phyloP scores from a whole-genome alignment of 2,113 vertebrate genomes.

The Salminus brasiliensis region DNA sequence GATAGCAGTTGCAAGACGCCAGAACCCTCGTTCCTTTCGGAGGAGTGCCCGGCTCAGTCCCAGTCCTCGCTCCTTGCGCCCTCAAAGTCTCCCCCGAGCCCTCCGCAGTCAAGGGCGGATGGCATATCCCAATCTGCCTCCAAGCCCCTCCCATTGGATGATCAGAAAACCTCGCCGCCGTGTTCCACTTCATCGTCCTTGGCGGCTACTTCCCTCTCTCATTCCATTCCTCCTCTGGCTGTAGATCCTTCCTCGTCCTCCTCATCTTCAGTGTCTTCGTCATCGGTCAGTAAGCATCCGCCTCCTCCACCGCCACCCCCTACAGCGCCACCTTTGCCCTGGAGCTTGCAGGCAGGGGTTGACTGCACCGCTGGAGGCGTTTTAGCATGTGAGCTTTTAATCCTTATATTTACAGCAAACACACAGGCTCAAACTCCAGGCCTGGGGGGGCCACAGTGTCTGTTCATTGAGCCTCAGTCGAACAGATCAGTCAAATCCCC shows the following conservation, averaged over 20 bases:
- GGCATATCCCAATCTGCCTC: conserved; percentile 54
- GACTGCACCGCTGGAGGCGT: conserved; percentile 91
- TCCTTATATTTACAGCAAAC: neutral
- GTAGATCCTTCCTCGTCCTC: conserved; percentile 72
- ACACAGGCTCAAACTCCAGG: neutral
- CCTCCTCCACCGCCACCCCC: conserved; percentile 76
- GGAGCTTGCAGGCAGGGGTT: conserved; percentile 88
- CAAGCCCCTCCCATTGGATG: conserved; percentile 64
- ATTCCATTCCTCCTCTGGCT: conserved; percentile 63
- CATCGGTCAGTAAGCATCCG: conserved; percentile 69
- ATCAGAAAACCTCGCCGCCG: conserved; percentile 73
- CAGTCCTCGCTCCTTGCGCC: conserved; percentile 52
- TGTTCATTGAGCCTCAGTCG: too few relatives aligned
- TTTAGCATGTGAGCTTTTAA: conserved; percentile 82
- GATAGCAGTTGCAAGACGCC: conserved; percentile 93
- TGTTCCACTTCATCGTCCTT: conserved; percentile 67
- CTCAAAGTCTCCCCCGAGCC: conserved; percentile 60
- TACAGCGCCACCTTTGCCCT: conserved; percentile 74
- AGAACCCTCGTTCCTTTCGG: conserved; percentile 81
- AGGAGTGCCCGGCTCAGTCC: conserved; percentile 72
- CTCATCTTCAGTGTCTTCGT: conserved; percentile 74
- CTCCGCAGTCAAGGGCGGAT: conserved; percentile 58
- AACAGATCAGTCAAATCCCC: too few relatives aligned
- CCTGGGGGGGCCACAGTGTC: too few relatives aligned
- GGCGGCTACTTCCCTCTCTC: conserved; percentile 59